These are phyloP conservation scores for Epizoanthus stellaris DNA, from an alignment of 92 coral and sea anemone species.

Conservation along the genomic window DNA sequence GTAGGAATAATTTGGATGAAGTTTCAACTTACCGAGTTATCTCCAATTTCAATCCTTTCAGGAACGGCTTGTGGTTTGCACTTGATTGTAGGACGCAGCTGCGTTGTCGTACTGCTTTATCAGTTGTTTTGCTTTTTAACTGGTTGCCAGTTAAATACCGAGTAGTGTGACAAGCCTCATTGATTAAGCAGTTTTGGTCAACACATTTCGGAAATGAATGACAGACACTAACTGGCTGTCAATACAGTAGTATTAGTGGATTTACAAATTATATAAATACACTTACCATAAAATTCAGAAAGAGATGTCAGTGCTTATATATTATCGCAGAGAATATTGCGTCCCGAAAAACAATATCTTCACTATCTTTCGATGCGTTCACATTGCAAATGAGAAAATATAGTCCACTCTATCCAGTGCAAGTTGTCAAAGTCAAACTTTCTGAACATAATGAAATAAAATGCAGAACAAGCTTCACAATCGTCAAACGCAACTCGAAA, in stretches of 20 bases:
- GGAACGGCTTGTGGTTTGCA: background rate
- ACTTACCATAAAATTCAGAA: too few relatives aligned
- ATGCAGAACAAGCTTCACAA: too few relatives aligned
- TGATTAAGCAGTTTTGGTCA: background rate
- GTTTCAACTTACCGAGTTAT: background rate
- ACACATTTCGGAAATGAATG: background rate
- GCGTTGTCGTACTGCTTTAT: background rate
- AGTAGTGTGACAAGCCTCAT: background rate
- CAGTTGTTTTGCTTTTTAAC: background rate
- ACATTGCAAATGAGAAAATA: too few relatives aligned
- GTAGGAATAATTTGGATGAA: background rate
- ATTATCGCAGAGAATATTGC: too few relatives aligned
- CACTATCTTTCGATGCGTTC: too few relatives aligned
- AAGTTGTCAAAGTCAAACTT: too few relatives aligned
- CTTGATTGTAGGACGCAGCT: background rate
- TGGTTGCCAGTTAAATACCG: background rate
- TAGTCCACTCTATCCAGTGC: too few relatives aligned
- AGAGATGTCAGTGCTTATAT: too few relatives aligned
- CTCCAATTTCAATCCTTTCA: background rate
- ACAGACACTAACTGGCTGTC: background rate
- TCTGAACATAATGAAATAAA: too few relatives aligned
- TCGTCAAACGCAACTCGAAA: too few relatives aligned
- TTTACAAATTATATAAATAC: too few relatives aligned
- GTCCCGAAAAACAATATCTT: too few relatives aligned
- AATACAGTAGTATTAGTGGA: background rate